A percentile compares a stretch with the other conserved stretches of the same genome.
Conservation (phyloP, 2,797 vertebrate genomes). For the Anabacerthia variegaticeps region DNA sequence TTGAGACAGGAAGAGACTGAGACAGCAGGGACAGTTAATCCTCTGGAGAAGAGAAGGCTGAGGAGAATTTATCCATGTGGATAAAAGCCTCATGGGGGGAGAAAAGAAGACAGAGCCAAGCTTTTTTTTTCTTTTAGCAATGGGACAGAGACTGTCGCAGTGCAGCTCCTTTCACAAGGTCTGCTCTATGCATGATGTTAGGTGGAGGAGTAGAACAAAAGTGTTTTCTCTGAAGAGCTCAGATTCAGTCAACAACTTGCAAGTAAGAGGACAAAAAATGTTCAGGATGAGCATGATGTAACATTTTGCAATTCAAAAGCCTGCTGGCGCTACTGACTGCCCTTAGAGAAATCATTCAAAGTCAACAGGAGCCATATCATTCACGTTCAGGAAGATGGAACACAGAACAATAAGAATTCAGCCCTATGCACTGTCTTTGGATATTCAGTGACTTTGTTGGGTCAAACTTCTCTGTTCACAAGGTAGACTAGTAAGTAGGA, state of each 20-base stretch:
- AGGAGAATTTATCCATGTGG: background rate
- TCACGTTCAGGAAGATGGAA: background rate
- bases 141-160: background rate
- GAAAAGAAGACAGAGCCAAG: background rate
- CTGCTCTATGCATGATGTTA: background rate
- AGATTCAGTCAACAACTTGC: background rate
- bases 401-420: background rate
- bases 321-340: background rate
- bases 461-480: background rate
- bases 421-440: background rate
- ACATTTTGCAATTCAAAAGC: background rate
- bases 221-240: background rate
- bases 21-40: background rate
- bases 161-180: background rate
- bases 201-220: background rate
- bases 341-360: background rate
- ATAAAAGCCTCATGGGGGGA: background rate
- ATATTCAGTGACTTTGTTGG: background rate
- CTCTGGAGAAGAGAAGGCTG: background rate
- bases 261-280: background rate
- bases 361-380: background rate
- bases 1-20: background rate
- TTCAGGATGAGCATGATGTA: background rate
- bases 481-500: background rate
- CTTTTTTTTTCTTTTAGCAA: background rate